Conservation (phyloP, 2,888 invertebrate species). For the Phorcus lineatus region DNA sequence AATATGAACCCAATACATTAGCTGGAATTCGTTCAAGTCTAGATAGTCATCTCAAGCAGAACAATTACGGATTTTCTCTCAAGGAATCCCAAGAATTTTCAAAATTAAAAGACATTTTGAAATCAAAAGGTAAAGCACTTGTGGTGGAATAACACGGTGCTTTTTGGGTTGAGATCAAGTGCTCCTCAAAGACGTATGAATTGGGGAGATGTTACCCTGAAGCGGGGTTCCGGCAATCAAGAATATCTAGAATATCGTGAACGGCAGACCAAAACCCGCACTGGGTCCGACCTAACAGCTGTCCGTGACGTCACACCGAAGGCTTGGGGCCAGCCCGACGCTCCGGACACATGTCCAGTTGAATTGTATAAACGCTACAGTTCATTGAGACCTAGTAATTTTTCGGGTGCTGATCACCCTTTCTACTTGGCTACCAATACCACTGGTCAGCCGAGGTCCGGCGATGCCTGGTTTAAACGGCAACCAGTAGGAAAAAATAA, state of each 20-base stretch:
- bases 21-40: neutral
- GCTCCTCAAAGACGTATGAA: neutral
- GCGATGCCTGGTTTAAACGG: conserved; percentile 31
- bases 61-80: neutral
- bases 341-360: too few relatives aligned
- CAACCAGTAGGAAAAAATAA: conserved; percentile 34
- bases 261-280: neutral
- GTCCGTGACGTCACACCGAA: neutral
- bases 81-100: neutral
- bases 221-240: neutral
- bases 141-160: neutral
- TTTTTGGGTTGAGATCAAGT: neutral
- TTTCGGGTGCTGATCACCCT: conserved; percentile 11
- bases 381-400: neutral
- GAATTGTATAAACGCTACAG: too few relatives aligned
- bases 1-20: neutral
- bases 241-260: neutral
- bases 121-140: neutral
- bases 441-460: neutral
- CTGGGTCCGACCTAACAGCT: neutral
- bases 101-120: too few relatives aligned
- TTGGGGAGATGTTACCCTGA: too few relatives aligned
- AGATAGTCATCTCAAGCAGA: neutral
- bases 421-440: conserved; percentile 39
- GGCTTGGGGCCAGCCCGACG: neutral